These are phyloP conservation scores for Parapsyche elsis DNA, from an alignment of 1,140 invertebrate species.

Conservation along the genomic window DNA sequence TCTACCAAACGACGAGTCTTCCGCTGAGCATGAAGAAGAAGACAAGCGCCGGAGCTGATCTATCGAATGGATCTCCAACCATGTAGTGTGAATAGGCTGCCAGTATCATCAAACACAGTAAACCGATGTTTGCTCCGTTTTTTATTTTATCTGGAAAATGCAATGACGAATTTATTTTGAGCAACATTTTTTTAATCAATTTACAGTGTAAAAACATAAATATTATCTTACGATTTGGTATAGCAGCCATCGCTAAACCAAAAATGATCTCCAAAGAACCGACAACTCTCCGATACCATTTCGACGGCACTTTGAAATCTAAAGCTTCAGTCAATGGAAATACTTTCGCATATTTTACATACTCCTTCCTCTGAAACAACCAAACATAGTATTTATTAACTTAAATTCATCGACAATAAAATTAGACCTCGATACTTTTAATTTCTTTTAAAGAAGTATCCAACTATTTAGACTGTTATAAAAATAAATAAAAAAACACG, in stretches of 20 bases:
- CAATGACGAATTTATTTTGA: too few species aligned
- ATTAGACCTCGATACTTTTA: too few species aligned
- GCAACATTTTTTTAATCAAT: too few species aligned
- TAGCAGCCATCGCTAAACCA: slow-evolving; percentile 85
- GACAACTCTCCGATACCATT: slow-evolving; percentile 91
- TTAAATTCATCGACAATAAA: too few species aligned
- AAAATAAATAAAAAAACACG: not conserved
- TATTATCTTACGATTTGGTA: slow-evolving; percentile 85
- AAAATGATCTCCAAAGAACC: slow-evolving; percentile 91
- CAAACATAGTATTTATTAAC: slow-evolving; percentile 54
- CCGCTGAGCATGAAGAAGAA: slow-evolving; percentile 97
- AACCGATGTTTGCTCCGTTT: slow-evolving; percentile 84
- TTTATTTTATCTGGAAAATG: slow-evolving; percentile 82
- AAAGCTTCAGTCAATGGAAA: slow-evolving; percentile 87
- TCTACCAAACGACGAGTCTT: slow-evolving; percentile 81
- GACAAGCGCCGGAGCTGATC: slow-evolving; percentile 91
- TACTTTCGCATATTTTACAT: slow-evolving; percentile 96
- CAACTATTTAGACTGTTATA: too few species aligned
- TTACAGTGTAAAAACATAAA: not conserved
- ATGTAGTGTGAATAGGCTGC: slow-evolving; percentile 93
- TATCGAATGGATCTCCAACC: slow-evolving; percentile 92
- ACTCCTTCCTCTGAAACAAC: slow-evolving; percentile 91
- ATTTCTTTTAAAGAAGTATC: too few species aligned
- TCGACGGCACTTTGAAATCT: slow-evolving; percentile 89
- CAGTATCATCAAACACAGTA: slow-evolving; percentile 86